Evolutionary conservation across 1,140 invertebrate genomes (phyloP).

Genomic region (Drosophila malerkotliana): DNA sequence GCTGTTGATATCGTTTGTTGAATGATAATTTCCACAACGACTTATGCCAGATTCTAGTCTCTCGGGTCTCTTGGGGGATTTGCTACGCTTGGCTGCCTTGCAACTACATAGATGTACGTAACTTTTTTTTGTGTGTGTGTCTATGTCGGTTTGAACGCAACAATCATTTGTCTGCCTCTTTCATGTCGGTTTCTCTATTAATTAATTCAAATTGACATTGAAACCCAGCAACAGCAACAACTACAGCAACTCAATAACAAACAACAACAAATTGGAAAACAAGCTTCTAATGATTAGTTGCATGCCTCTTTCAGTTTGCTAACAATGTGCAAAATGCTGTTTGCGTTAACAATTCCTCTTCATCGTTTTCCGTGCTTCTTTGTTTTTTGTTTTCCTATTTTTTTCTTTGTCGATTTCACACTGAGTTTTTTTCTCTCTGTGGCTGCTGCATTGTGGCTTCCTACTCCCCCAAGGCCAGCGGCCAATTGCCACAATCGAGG

Average conservation of each 20-base stretch:
- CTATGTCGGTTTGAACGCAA: slow-evolving; percentile 9
- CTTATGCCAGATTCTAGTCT: slow-evolving; percentile 7
- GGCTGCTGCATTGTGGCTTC: slow-evolving; percentile 34
- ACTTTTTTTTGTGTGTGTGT: slow-evolving; percentile 15
- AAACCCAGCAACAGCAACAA: slow-evolving; percentile 46
- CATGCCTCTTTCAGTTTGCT: slow-evolving; percentile 60
- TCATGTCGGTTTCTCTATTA: slow-evolving; percentile 64
- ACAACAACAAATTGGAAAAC: slow-evolving; percentile 72
- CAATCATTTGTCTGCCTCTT: slow-evolving; percentile 31
- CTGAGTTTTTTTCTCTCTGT: slow-evolving; percentile 16
- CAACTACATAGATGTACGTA: slow-evolving; percentile 4
- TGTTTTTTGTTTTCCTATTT: slow-evolving; percentile 5
- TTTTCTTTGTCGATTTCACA: slow-evolving; percentile 40
- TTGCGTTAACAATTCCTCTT: slow-evolving; percentile 72
- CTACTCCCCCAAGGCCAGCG: slow-evolving; percentile 49
- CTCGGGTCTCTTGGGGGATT: slow-evolving; percentile 25
- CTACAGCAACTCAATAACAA: slow-evolving; percentile 20
- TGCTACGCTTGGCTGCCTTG: slow-evolving; percentile 69
- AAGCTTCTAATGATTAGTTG: slow-evolving; percentile 77
- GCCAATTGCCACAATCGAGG: slow-evolving; percentile 33
- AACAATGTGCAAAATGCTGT: slow-evolving; percentile 81
- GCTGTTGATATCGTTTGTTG: slow-evolving; percentile 63
- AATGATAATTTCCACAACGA: slow-evolving; percentile 62
- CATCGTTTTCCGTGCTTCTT: slow-evolving; percentile 23
- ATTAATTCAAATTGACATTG: slow-evolving; percentile 82